Conservation (phyloP, 2,797 vertebrate genomes). For the Chromobotia macracanthus region DNA sequence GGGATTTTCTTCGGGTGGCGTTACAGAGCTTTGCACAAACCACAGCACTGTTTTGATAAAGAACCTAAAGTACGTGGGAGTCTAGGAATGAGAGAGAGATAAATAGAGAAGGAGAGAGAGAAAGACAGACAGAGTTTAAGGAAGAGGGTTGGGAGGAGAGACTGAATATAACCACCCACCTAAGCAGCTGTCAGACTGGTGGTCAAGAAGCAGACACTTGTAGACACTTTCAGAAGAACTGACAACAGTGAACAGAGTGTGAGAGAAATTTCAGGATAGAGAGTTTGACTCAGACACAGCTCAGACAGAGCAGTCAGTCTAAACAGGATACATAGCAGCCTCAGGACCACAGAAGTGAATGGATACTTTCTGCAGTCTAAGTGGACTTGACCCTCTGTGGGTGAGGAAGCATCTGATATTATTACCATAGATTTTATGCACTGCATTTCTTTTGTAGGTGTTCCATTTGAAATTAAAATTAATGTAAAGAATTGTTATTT, state of each 20-base stretch:
- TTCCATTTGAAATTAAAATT: not conserved
- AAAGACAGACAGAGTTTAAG: conserved; percentile 49
- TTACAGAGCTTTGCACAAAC: conserved; percentile 73
- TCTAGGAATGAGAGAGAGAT: conserved; percentile 62
- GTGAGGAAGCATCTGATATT: conserved; percentile 54
- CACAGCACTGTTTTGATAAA: conserved; percentile 76
- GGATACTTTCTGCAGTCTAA: conserved; percentile 84
- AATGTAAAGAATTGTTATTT: not conserved
- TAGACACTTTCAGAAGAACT: conserved; percentile 59
- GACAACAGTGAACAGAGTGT: conserved; percentile 36
- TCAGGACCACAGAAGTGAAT: conserved; percentile 74
- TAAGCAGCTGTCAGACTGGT: conserved; percentile 70
- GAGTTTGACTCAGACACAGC: conserved; percentile 47
- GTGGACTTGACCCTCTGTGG: conserved; percentile 82
- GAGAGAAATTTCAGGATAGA: conserved; percentile 36
- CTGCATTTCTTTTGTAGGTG: not conserved
- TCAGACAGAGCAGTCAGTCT: conserved; percentile 53
- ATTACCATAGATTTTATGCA: not conserved
- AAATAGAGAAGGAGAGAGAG: conserved; percentile 56
- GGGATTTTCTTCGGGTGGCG: conserved; percentile 72
- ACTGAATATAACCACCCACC: conserved; percentile 82
- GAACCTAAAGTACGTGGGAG: conserved; percentile 70
- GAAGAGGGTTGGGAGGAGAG: conserved; percentile 55
- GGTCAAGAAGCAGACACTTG: conserved; percentile 78
- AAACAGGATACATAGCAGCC: conserved; percentile 62